Conservation (phyloP, 2,113 vertebrate species). For the Sterna hirundo region DNA sequence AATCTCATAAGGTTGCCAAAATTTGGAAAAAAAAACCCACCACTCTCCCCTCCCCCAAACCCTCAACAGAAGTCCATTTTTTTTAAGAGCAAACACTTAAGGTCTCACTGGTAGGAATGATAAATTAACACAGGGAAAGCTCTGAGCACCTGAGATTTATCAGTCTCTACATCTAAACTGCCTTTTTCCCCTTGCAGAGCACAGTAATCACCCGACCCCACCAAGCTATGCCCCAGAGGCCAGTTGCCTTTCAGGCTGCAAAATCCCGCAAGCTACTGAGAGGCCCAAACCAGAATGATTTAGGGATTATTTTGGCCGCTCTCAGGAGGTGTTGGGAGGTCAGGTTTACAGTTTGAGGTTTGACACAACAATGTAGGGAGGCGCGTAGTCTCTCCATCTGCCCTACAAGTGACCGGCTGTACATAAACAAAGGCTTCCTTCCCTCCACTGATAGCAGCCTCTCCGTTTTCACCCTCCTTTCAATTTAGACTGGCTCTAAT, state of each 20-base stretch:
- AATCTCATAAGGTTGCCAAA: not conserved
- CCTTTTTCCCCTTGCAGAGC: not conserved
- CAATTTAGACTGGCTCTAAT: not conserved
- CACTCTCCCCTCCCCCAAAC: not conserved
- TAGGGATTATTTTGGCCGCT: not conserved
- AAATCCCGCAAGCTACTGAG: not conserved
- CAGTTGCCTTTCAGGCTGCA: not conserved
- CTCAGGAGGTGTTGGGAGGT: not conserved
- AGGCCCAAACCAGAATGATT: not conserved
- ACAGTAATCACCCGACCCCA: not conserved
- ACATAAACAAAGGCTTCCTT: not conserved
- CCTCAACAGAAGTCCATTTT: not conserved
- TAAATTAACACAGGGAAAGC: not conserved
- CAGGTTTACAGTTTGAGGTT: not conserved
- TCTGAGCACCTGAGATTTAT: not conserved
- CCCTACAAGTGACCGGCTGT: not conserved
- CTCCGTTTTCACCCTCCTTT: conserved; percentile 33
- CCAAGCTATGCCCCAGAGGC: not conserved
- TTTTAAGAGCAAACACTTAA: not conserved
- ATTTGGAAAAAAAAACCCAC: not conserved
- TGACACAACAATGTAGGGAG: not conserved
- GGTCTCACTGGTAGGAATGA: not conserved
- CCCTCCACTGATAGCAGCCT: not conserved
- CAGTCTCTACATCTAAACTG: not conserved
- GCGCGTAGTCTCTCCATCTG: not conserved